Evolutionary conservation across 1,140 invertebrate genomes (phyloP).

Genomic region (Mactra quadrangularis): DNA sequence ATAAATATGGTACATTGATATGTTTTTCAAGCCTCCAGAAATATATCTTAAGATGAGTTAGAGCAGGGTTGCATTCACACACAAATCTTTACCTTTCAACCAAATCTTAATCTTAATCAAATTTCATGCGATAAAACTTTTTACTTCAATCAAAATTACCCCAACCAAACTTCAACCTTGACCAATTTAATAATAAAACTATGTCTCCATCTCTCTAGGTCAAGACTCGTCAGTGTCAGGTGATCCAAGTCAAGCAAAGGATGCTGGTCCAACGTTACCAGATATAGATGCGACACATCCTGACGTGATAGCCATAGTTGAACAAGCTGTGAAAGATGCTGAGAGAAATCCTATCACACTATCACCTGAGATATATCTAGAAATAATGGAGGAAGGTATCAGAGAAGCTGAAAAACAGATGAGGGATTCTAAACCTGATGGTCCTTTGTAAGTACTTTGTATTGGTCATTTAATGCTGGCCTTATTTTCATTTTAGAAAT

Average conservation of each 20-base stretch:
- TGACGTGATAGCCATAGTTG: conserved; percentile 80
- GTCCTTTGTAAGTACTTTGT: conserved; percentile 77
- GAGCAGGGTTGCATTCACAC: too few species aligned
- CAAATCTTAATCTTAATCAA: too few species aligned
- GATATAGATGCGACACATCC: conserved; percentile 80
- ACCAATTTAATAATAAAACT: too few species aligned
- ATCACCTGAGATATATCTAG: conserved; percentile 76
- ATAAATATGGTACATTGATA: too few species aligned
- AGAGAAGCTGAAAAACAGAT: conserved; percentile 77
- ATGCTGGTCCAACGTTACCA: conserved; percentile 34
- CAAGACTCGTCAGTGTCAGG: conserved; percentile 33
- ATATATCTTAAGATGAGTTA: too few species aligned
- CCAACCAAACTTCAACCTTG: too few species aligned
- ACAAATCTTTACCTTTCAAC: too few species aligned
- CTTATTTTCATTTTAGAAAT: background rate
- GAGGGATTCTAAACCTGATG: conserved; percentile 69
- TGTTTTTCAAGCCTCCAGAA: too few species aligned
- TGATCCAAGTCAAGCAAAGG: background rate
- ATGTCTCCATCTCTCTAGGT: too few species aligned
- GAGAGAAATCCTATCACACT: conserved; percentile 74
- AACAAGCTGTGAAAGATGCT: conserved; percentile 76
- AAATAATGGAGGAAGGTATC: conserved; percentile 79
- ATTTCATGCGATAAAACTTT: too few species aligned
- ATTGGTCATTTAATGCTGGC: too few species aligned
- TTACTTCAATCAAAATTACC: too few species aligned